Conservation (phyloP, 2,888 invertebrate species). For the Pyrrhia umbra region DNA sequence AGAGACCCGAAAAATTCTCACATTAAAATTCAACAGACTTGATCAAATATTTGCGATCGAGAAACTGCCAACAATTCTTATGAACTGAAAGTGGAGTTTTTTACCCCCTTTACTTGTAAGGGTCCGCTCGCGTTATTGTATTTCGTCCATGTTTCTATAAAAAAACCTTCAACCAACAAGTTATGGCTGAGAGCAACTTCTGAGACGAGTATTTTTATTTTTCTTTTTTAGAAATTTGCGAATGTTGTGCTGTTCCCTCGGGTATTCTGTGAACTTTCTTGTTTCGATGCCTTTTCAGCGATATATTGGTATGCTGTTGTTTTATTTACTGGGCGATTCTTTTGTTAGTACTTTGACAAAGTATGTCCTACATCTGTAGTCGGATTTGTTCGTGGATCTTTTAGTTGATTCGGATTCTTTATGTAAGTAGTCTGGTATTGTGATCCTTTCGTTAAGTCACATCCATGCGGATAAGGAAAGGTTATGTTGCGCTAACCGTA, state of each 20-base stretch:
- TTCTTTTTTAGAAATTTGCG: slow-evolving; percentile 77
- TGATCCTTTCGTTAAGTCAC: no score
- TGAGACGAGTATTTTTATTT: slow-evolving; percentile 74
- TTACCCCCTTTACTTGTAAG: slow-evolving; percentile 69
- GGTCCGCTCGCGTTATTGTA: slow-evolving; percentile 71
- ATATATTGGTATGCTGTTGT: slow-evolving; percentile 73
- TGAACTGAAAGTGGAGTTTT: slow-evolving; percentile 59
- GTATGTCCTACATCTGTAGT: slow-evolving; percentile 40
- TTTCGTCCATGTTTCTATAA: slow-evolving; percentile 76
- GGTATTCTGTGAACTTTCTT: slow-evolving; percentile 77
- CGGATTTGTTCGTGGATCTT: slow-evolving; percentile 32
- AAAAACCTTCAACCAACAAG: slow-evolving; percentile 77
- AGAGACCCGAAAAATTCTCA: slow-evolving; percentile 11
- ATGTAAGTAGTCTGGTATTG: not conserved
- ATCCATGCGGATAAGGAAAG: no score
- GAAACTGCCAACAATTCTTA: slow-evolving; percentile 45
- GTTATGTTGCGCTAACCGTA: no score
- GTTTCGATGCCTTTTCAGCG: slow-evolving; percentile 73
- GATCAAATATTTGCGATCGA: slow-evolving; percentile 56
- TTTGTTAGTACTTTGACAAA: slow-evolving; percentile 48
- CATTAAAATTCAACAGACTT: slow-evolving; percentile 45
- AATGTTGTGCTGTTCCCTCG: slow-evolving; percentile 76
- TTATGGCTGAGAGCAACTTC: slow-evolving; percentile 73
- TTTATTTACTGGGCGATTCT: slow-evolving; percentile 70
- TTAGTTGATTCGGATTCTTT: slow-evolving; percentile 30